A percentile compares a stretch with the other conserved stretches of the same genome.
Conservation (phyloP, 2,113 vertebrate species). For the Vireo altiloquus region DNA sequence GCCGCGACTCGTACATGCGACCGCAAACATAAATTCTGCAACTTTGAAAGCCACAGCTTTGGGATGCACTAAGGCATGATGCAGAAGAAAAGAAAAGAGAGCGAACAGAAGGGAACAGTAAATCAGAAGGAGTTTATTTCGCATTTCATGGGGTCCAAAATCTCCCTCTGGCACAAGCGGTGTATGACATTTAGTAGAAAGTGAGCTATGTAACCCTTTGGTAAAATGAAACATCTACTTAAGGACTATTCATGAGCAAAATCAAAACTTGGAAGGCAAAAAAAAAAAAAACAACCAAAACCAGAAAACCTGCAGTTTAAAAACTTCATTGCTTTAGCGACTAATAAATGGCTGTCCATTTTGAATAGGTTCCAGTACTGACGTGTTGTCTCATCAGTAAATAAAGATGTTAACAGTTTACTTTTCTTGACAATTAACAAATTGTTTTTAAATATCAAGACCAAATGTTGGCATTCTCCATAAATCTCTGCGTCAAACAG, state of each 20-base stretch:
- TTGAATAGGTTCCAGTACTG: constrained; percentile 62
- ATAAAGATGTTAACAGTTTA: constrained; percentile 73
- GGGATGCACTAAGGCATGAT: background rate
- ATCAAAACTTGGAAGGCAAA: background rate
- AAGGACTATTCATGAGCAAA: background rate
- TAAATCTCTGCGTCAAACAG: constrained; percentile 63
- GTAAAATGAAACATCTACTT: background rate
- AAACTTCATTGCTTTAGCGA: background rate
- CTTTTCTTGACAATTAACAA: constrained; percentile 71
- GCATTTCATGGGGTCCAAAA: background rate
- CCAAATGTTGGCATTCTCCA: constrained; percentile 66
- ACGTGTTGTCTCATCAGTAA: constrained; percentile 52
- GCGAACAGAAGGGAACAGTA: background rate
- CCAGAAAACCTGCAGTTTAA: background rate
- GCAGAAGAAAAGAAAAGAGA: background rate
- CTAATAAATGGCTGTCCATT: constrained; percentile 57
- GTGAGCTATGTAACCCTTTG: background rate
- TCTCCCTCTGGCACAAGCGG: background rate
- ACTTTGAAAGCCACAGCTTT: background rate
- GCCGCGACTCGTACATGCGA: accelerated
- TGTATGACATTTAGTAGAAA: background rate
- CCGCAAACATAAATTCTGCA: background rate
- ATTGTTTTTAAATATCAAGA: constrained; percentile 69
- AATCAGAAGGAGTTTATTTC: background rate
- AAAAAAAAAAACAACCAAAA: background rate